Evolutionary conservation across 2,113 vertebrate genomes (phyloP).

Genomic region (Malaclemys terrapin): DNA sequence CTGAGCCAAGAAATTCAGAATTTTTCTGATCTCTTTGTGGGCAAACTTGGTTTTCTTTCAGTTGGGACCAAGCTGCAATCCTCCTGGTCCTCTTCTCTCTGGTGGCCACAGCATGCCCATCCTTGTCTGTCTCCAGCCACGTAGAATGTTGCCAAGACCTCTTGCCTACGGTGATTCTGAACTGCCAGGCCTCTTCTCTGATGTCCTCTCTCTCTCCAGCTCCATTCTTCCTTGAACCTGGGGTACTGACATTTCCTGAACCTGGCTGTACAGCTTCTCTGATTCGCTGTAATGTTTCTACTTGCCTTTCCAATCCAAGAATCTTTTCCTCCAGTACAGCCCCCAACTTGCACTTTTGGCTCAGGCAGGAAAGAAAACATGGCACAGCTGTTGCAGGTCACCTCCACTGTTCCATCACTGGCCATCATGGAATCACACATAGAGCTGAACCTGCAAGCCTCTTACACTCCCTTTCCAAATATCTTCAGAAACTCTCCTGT

Average conservation of each 20-base stretch:
- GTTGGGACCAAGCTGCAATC: too few relatives aligned
- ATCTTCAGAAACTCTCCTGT: neutral
- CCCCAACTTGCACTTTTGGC: neutral
- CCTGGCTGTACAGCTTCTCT: neutral
- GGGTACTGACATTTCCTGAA: neutral
- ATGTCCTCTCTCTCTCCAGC: neutral
- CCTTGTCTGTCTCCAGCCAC: too few relatives aligned
- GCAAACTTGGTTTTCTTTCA: neutral
- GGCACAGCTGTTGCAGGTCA: neutral
- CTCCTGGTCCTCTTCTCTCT: too few relatives aligned
- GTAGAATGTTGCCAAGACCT: too few relatives aligned
- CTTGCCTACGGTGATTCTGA: too few relatives aligned
- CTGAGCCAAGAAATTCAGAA: neutral
- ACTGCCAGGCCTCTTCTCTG: too few relatives aligned
- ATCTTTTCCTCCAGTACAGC: neutral
- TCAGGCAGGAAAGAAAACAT: neutral
- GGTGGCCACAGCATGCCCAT: too few relatives aligned
- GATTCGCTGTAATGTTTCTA: neutral
- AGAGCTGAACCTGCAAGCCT: neutral
- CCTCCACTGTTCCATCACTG: neutral
- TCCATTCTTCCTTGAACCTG: neutral
- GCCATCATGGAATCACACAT: neutral
- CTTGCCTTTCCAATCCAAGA: neutral
- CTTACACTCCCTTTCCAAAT: neutral
- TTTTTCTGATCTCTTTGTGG: neutral